Evolutionary conservation across 2,797 vertebrate species (phyloP), one percentile per base, ranked within the genome.

Genomic region (Ceyx erithaca): DNA sequence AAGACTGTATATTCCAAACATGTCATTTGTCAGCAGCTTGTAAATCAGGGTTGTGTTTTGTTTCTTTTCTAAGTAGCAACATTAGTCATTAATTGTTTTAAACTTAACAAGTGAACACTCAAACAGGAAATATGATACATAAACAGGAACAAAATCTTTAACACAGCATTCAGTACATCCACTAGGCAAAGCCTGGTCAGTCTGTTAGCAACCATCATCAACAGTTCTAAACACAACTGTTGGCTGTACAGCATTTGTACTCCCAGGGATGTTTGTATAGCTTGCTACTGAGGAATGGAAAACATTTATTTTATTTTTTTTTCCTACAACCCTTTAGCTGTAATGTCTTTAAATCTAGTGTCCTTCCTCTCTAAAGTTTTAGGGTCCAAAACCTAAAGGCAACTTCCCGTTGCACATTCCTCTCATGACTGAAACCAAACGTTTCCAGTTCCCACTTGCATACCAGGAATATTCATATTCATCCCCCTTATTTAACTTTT

Each of bases 41-140:
- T 77, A 96, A 95, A 91, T 71, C 80, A 54, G 16, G 2, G 4
- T 17, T 51, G 25, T 13, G 21, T 21, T 12, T 12, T 46, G 22
- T 46, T n/a, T 85, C 79, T 94, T 66, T 57, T 55, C 51, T 20
- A 90, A 96, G 92, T 19, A 91, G 61, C 11, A 81, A 72, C 41
- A 46, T 82, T 72, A 88, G 63, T 84, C 83, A 90, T 81, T 89
- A 93, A 87, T 87, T 82, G 69, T 86, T 96, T 92, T 85, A 87
- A 95, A 93, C 83, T 95, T 97, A 92, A 94, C 92, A 97, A 96
- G 81, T 81, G 91, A 97, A 96, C 86, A 92, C 49, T 90, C 84
- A 85, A 46, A 80, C 83, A 94, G 84, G 96, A 96, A 95, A 95
- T 62, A 92, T 1, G 40, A 92, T 90, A 91, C 68, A 87, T 92